Evolutionary conservation across 2,113 vertebrate genomes (phyloP).

Genomic region (Tympanuchus pallidicinctus): DNA sequence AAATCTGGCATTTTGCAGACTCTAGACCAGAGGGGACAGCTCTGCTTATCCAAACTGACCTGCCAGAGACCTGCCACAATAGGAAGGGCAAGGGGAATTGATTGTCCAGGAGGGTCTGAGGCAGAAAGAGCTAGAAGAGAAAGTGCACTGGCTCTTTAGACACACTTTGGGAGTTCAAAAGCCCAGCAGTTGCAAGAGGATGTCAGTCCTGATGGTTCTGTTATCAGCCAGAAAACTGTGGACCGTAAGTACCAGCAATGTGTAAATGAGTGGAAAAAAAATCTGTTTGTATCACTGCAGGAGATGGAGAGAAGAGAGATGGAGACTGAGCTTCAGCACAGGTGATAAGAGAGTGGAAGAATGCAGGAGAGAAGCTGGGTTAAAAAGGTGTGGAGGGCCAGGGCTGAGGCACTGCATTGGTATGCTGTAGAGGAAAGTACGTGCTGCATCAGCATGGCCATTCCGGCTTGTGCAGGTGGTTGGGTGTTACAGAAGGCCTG

Average conservation of each 20-base stretch:
- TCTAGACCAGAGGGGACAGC: background rate
- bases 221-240: background rate
- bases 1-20: background rate
- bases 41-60: background rate
- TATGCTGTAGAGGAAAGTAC: background rate
- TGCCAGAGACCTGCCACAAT: background rate
- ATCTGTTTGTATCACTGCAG: background rate
- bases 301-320: background rate
- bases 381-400: background rate
- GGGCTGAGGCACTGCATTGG: background rate
- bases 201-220: background rate
- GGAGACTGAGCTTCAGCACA: fast-evolving
- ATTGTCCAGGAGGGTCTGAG: background rate
- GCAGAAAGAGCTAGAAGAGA: background rate
- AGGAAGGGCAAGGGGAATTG: background rate
- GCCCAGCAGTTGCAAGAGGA: background rate
- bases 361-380: background rate
- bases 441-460: background rate
- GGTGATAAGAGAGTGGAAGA: background rate
- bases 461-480: background rate
- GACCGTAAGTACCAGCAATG: background rate
- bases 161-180: background rate
- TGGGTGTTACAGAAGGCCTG: background rate
- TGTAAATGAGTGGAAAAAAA: slow-evolving; percentile 1
- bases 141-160: background rate